Evolutionary conservation across 1,140 invertebrate genomes (phyloP), one percentile per base, ranked within the genome.

Genomic region (Heliothis subflexa): DNA sequence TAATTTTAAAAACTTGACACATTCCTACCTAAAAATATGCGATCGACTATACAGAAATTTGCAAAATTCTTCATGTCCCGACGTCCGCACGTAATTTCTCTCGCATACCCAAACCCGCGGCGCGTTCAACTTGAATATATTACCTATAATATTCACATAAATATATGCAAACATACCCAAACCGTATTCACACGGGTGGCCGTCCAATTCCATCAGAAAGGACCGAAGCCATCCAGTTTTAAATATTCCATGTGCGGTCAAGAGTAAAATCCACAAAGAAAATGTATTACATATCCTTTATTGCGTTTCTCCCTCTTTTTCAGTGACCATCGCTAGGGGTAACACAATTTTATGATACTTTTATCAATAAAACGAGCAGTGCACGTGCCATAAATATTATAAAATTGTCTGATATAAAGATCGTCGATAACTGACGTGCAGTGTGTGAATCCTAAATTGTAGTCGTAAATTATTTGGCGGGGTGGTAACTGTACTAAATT

Each of bases 221-320:
- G 88, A 85, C 87, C 85, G 86, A 85, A 85, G 86, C 85, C 84
- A 87, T 85, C 85, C 85, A 88, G 82, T 91, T 92, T 92, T 93
- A 94, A 93, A 93, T 93, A 93, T 94, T 94, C 90, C 89, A 93
- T 91, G 91, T 92, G 90, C 87, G 91, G 93, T 91, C 91, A 90
- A 91, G 84, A 88, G 86, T 89, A 90, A 93, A 93, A 93, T 92
- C 88, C 89, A 94, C 91, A 93, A 93, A 94, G 91, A 92, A 92
- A 94, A 94, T 89, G 88, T 92, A 93, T 93, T 91, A 92, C 88
- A 86, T 86, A 90, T 90, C 89, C 90, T 90, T 92, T 94, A 93
- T 93, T 93, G 89, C 85, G 74, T 88, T 91, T 86, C 81, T 82
- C 85, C 87, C 88, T 85, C 83, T 83, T 82, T 79, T 81, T 71